Evolutionary conservation across 2,797 vertebrate species (phyloP).

Genomic region (Scolopax bukidnonensis): DNA sequence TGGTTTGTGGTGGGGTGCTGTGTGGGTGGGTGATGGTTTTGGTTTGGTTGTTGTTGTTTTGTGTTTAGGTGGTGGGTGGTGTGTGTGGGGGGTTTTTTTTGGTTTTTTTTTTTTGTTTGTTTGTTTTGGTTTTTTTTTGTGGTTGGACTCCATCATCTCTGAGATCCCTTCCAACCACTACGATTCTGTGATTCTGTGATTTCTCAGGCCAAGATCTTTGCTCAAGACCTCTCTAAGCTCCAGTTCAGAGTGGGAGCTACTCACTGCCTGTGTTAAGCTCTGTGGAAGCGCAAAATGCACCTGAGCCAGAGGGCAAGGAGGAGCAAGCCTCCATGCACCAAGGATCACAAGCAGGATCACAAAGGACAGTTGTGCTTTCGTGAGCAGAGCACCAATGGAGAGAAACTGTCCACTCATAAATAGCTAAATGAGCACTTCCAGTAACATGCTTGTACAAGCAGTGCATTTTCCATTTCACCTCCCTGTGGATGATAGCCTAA

Average conservation of each 20-base stretch:
- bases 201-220: neutral
- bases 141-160: too few species aligned
- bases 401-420: neutral
- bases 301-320: neutral
- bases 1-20: too few species aligned
- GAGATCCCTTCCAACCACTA: too few species aligned
- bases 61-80: too few species aligned
- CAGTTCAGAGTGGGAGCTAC: neutral
- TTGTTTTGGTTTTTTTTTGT: too few species aligned
- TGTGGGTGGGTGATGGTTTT: too few species aligned
- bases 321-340: rapidly evolving
- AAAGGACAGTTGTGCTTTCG: rapidly evolving
- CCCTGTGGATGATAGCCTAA: neutral
- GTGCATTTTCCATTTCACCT: neutral
- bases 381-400: neutral
- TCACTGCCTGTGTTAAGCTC: too few species aligned
- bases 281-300: neutral
- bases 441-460: neutral
- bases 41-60: too few species aligned
- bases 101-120: too few species aligned
- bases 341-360: neutral
- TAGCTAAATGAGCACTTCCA: neutral
- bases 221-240: neutral
- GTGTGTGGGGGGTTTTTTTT: too few species aligned
- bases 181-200: too few species aligned